phyloP scores from a whole-genome alignment of 2,888 invertebrate genomes.

The Malacosoma neustria region DNA sequence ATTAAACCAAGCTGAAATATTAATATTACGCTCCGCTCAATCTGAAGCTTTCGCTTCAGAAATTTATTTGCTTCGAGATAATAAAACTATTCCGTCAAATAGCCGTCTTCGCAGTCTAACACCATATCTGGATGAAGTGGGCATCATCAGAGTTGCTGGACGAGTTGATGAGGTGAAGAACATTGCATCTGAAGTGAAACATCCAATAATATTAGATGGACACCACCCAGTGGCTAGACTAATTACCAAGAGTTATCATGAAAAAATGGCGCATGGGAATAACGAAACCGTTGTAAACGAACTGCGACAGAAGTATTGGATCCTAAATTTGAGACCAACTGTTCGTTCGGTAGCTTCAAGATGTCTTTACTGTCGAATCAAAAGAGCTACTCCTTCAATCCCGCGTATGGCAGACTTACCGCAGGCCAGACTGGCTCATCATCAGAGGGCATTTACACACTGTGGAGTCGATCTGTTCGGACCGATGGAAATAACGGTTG shows the following conservation, averaged over 20 bases:
- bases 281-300: too few relatives aligned
- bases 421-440: slow-evolving; percentile 12
- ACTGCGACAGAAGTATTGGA: too few relatives aligned
- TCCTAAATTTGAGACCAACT: too few relatives aligned
- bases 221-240: slow-evolving; percentile 5
- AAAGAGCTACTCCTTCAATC: too few relatives aligned
- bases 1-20: neutral
- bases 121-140: slow-evolving; percentile 8
- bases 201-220: slow-evolving; percentile 13
- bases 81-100: too few relatives aligned
- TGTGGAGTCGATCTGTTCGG: slow-evolving; percentile 18
- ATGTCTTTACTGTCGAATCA: too few relatives aligned
- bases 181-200: slow-evolving; percentile 6
- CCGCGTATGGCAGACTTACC: slow-evolving; percentile 19
- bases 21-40: slow-evolving; percentile 2
- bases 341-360: too few relatives aligned
- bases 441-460: slow-evolving; percentile 13
- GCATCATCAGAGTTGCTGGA: slow-evolving; percentile 9
- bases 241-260: too few relatives aligned
- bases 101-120: neutral
- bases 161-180: slow-evolving; percentile 8
- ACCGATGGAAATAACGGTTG: slow-evolving; percentile 13
- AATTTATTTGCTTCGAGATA: too few relatives aligned
- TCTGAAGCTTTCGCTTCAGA: neutral
- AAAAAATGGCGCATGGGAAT: too few relatives aligned